Base-by-base conservation (phyloP, 2,113 vertebrate species). In the Mugil cephalus region DNA sequence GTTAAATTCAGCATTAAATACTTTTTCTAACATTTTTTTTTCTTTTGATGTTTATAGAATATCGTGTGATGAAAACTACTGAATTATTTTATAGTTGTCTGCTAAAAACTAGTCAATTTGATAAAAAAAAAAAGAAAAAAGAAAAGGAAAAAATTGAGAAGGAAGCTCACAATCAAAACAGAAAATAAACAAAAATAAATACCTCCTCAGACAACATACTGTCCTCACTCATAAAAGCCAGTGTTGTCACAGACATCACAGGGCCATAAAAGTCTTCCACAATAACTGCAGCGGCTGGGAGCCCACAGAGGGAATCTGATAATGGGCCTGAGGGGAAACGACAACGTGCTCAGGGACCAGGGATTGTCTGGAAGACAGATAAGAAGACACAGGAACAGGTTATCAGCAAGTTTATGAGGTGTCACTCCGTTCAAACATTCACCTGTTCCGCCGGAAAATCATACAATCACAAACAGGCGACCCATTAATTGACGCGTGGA, bases 321-420 rank as follows among this genome's bases (percentile, higher is more conserved):
- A 92, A 92, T 87, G 79, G 88, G 70, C 88, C 86, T 80, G 74
- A 70, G 80, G 88, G 89, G 87, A 89, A 89, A 87, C 73, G 80
- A 88, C 90, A 86, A 70, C 78, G 71, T 86, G 87, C 86, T 88
- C 83, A 74, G 80, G 87, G 85, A 91, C 80, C 84, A 79, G 72
- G 77, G 84, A 90, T 90, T 90, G 90, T 92, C 88, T 85, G 84
- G 43, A 65, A 83, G 83, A 78, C 85, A 91, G 90, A 93, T 92
- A 93, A 93, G 87, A 85, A 89, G 84, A 85, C 51, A 82, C 85
- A 88, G 70, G 86, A 82, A 82, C 89, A 88, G 84, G 88, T 92
- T 91, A 92, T 91, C 86, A 88, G 78, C 47, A 69, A 82, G 65
- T 93, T 93, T 92, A 89, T 84, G 88, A 83, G 89, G 85, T 89